These are phyloP conservation scores for Trichoplusia ni DNA, from an alignment of 1,140 invertebrate genomes.

Conservation along the genomic window DNA sequence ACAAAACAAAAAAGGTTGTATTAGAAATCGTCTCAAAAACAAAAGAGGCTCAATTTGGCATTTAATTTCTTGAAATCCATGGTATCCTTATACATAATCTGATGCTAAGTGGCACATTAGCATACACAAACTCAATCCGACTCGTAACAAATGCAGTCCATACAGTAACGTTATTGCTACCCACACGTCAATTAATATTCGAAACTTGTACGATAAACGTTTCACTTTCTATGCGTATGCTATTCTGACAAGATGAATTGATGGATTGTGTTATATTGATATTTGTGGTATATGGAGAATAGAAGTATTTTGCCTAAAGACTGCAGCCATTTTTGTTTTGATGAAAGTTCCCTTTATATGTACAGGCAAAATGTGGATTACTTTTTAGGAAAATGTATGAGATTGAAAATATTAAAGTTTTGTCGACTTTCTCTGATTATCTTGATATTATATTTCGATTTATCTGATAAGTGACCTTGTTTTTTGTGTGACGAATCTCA, in stretches of 20 bases:
- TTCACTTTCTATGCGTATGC: constrained; percentile 57
- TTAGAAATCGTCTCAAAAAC: no score
- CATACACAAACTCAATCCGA: background rate
- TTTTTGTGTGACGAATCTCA: no score
- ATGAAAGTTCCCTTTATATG: no score
- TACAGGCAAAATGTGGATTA: no score
- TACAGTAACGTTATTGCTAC: constrained; percentile 22
- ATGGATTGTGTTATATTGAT: background rate
- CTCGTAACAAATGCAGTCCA: constrained; percentile 4
- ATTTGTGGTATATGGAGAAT: no score
- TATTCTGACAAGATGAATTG: constrained; percentile 2
- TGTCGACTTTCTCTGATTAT: no score
- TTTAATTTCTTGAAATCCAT: background rate
- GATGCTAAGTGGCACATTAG: background rate
- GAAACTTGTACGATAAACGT: constrained; percentile 46
- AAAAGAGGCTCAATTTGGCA: no score
- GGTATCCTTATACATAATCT: background rate
- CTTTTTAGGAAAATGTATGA: no score
- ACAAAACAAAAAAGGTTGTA: background rate
- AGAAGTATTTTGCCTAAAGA: no score
- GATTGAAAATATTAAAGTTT: no score
- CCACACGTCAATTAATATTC: constrained; percentile 54
- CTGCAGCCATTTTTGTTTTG: background rate
- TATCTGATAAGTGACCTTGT: no score
- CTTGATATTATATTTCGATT: no score